Evolutionary conservation across 1,140 invertebrate genomes (phyloP), one percentile per base, ranked within the genome.

Genomic region (Pseudoatta argentina): DNA sequence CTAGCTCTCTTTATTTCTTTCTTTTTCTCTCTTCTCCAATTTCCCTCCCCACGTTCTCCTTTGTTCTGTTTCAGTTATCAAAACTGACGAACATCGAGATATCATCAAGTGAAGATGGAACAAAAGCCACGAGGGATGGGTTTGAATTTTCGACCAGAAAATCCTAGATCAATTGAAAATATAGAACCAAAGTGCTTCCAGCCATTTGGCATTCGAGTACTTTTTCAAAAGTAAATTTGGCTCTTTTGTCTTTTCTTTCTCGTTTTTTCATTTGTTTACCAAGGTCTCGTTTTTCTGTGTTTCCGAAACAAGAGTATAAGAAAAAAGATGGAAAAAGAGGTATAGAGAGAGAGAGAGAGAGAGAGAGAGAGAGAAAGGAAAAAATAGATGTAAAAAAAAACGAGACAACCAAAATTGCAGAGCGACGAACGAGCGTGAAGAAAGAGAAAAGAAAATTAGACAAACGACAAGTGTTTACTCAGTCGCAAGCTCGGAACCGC

Each of bases 391-490:
- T 83, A 61, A 73, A 30, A 24, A 24, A 76, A 12, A 77, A 53
- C 21, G 10, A 63, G 12, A 30, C 34, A 57, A 51, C 61, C 30
- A 30, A 78, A 66, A 27, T 59, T 78, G 76, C 66, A 39, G 16
- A 69, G 14, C n/a, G 53, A 30, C 21, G 78, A 67, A 16, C 53
- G 78, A 67, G 12, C 53, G 51, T 18, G 34, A 64, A 34, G 34
- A 61, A 53, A 86, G 16, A 51, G 66, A 83, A 83, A 24, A 2
- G 53, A 64, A 87, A 90, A 81, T 63, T 83, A 85, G 89, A 88
- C 73, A 73, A 3, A 66, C 73, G 75, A 71, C 76, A 61, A 87
- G 87, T 92, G 78, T 92, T 91, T 92, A 88, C 79, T 92, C 91
- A 91, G 89, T 91, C 85, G 67, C 79, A 55, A 83, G 64, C 39